Percentiles rank a stretch among this genome's conserved stretches.
phyloP scores from a whole-genome alignment of 2,113 vertebrate species.

The Proteles cristata region DNA sequence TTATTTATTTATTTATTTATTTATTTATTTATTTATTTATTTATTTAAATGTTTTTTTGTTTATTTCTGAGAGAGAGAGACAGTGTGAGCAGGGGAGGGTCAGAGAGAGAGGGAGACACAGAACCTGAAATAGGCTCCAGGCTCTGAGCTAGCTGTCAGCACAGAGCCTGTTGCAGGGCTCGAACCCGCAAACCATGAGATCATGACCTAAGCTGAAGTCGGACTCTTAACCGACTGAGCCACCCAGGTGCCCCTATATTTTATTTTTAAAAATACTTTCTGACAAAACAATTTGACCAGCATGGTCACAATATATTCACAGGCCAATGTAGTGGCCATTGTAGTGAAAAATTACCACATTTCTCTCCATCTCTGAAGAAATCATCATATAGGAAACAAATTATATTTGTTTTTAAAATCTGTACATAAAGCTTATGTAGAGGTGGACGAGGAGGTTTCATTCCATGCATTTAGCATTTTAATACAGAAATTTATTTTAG shows the following conservation, averaged over 20 bases:
- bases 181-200: no score
- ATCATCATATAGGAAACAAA: background rate
- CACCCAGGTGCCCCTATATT: background rate
- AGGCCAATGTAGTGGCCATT: background rate
- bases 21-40: no score
- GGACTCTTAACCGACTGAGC: no score
- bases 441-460: background rate
- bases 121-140: no score
- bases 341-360: background rate
- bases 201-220: no score
- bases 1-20: background rate
- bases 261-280: conserved; percentile 20
- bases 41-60: no score
- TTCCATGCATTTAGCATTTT: background rate
- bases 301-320: background rate
- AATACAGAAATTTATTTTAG: background rate
- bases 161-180: no score
- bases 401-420: conserved; percentile 6
- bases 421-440: background rate
- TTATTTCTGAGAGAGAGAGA: no score
- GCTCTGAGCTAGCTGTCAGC: no score
- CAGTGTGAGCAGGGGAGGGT: no score
- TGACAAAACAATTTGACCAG: background rate
- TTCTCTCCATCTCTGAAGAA: conserved; percentile 19
- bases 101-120: no score